Base-by-base conservation (phyloP, 92 coral and sea anemone genomes). In the Epizoanthus stellaris region DNA sequence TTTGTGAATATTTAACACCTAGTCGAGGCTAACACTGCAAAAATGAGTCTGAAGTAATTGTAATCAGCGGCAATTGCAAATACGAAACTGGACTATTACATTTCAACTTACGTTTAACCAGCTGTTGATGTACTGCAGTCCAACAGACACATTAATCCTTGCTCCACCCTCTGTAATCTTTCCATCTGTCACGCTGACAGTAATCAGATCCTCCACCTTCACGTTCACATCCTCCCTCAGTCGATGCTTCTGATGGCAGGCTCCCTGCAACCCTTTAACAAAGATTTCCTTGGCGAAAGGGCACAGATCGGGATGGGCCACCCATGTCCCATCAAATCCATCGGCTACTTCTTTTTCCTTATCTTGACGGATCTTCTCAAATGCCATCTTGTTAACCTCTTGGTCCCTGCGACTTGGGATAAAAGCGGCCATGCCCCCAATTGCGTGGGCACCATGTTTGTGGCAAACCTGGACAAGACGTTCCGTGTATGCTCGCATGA, bases 241-340 rank as follows among this genome's bases (percentile, higher is more conserved):
- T 16, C 98, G 92, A 76, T 96, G 98, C 84, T 96, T 96, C 72
- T 96, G 98, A 73, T 96, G 95, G 71, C 92, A 89, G 6, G 96
- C 92, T 23, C 92, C 91, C 17, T 94, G 96, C 91, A 91, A 81
- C 6, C 98, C 96, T 85, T 92, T 90, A 85, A 88, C 84, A 39
- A 95, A 95, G 82, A 93, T 95, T 62, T 91, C 95, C 73, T 92
- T 95, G 16, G 94, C 95, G 76, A 95, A 93, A 8, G 90, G 88
- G 16, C 95, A 97, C 71, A 96, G 92, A 71, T 96, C 98, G 17
- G 98, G 98, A 70, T 96, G 98, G 52, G 98, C 98, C 13, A 96
- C 98, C 98, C 98, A 96, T 3, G 98, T 96, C 14, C 98, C 98
- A 74, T 96, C 98, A 87, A 96, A 96, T 0, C 98, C 98, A 91